Conservation (phyloP, 2,113 vertebrate species). For the Carassius gibelio region DNA sequence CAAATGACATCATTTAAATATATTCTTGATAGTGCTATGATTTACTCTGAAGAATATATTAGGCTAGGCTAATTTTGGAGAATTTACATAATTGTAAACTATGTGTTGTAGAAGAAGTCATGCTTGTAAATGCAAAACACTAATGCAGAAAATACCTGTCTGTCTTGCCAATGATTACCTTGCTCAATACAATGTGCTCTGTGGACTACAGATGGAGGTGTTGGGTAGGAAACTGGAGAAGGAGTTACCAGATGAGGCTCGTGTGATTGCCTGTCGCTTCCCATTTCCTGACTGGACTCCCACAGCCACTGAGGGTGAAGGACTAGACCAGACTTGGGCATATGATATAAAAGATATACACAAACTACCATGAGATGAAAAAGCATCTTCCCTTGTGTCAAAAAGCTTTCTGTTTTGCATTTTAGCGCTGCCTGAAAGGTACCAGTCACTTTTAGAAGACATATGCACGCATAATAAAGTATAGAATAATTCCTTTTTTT, state of each 20-base stretch:
- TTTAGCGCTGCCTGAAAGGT: constrained; percentile 12
- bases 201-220: constrained; percentile 68
- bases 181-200: not conserved
- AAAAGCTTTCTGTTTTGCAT: not conserved
- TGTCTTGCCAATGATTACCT: not conserved
- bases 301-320: constrained; percentile 59
- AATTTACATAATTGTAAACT: not conserved
- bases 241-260: constrained; percentile 68
- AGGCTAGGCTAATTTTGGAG: not conserved
- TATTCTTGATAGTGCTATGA: not conserved
- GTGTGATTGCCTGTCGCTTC: constrained; percentile 73
- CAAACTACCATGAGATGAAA: constrained; percentile 1
- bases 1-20: not conserved
- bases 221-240: constrained; percentile 72
- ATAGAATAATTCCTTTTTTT: not conserved
- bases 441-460: not conserved
- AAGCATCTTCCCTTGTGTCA: not conserved
- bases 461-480: not conserved
- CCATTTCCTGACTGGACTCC: constrained; percentile 70
- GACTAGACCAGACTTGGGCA: constrained; percentile 72
- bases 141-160: not conserved
- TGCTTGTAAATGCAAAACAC: not conserved
- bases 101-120: not conserved
- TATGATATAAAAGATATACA: constrained; percentile 68
- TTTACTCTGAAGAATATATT: not conserved